Evolutionary conservation across 2,888 invertebrate genomes (phyloP), one percentile per base, ranked within the genome.

Genomic region (Alloplasta piceator): DNA sequence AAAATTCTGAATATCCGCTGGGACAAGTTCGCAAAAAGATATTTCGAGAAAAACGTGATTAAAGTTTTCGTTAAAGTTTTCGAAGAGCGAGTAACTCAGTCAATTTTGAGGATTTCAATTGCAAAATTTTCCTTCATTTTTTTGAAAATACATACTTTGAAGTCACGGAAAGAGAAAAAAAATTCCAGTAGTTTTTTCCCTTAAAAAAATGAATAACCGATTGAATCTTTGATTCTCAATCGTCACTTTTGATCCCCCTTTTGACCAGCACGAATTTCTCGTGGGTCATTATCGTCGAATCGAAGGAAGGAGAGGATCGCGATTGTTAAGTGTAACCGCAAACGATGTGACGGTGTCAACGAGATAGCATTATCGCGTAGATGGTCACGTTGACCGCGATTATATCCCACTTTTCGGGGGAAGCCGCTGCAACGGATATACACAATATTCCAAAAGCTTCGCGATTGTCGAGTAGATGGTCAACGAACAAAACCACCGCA

Each of bases 331-430:
- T 68, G 77, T 68, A 68, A 67, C 63, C 63, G 50, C 38, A 50
- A 48, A 63, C 41, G 72, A 55, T 50, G 50, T 39, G 77, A 68
- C 80, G 68, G 80, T 73, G 77, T 73, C 76, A 73, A 77, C 80
- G 58, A 52, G 72, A 77, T 80, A 38, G 72, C 72, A 77, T 80
- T 80, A 80, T 77, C 80, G 64, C 58, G 72, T 68, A 76, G 66
- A 80, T 66, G 63, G 67, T 50, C 58, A 63, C 41, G 72, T 60
- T 26, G 58, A 77, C 72, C 68, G 55, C 73, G 77, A 77, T 72
- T 68, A 73, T 68, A 77, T 73, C 70, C 67, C 72, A 77, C 68
- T 72, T 46, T 72, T 77, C 68, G 58, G 3, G 26, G 26, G 26
- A 26, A 26, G 26, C 26, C 26, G 58, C 38, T 60, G 61, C 58